Base-by-base conservation (phyloP, 2,888 invertebrate genomes). In the Hedya salicella region DNA sequence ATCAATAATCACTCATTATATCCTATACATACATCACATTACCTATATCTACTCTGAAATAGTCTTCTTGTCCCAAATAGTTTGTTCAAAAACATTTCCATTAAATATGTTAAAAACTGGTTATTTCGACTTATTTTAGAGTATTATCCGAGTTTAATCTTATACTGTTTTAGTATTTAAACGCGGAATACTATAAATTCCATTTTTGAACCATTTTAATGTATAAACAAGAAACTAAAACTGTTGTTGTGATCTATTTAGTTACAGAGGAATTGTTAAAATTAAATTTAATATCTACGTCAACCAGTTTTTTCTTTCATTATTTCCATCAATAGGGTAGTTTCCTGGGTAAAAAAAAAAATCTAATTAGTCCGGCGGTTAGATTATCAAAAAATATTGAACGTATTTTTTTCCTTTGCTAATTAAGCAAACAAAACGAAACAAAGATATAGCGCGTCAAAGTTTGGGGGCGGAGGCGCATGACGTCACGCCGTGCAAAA, bases 201-300 rank as follows among this genome's bases (percentile, higher is more conserved):
- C 48, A 49, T 66, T 66, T 66, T 66, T 40, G 61, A 66, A 54
- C 48, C 46, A 61, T 61, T 66, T 61, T 54, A 49, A 60, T 66
- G 59, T 60, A 53, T 60, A 53, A 66, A 61, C 25, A 19, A 49
- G 44, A 59, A 61, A 48, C 61, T 66, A 73, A 79, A 82, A 82
- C 77, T 76, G 82, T 87, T 89, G 87, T 88, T 89, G 81, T 79
- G 73, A 83, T 80, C 77, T 83, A 80, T 86, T 83, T 80, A 82
- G 78, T 82, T 85, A 83, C 73, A 70, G 75, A 81, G 80, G 83
- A 87, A 87, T 88, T 89, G 89, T 89, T 90, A 85, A 79, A 83
- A 88, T 86, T 85, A 89, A 88, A 89, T 85, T 83, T 73, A 81
- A 80, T 87, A 88, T 87, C 46, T 86, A 82, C 85, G 78, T 85